These are phyloP conservation scores for Ips typographus DNA, from an alignment of 1,140 invertebrate genomes.

Conservation along the genomic window DNA sequence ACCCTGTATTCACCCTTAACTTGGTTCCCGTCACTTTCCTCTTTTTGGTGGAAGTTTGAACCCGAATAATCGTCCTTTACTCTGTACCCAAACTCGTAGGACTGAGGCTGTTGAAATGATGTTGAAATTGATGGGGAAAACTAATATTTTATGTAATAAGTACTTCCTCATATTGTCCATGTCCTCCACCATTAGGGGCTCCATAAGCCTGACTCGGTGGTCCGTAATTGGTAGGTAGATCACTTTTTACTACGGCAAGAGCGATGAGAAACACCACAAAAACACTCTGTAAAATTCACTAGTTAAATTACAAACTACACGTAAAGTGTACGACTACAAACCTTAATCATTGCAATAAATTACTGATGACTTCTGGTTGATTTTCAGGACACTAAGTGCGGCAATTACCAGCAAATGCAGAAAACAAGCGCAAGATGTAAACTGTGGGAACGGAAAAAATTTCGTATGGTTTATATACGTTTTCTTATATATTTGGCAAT, in stretches of 20 bases:
- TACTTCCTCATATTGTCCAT: constrained; percentile 21
- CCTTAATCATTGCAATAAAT: background rate
- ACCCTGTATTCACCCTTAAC: constrained; percentile 73
- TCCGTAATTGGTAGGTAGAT: constrained; percentile 37
- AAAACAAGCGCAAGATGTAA: constrained; percentile 12
- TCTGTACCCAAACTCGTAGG: constrained; percentile 77
- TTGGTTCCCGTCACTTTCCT: constrained; percentile 71
- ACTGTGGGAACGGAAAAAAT: constrained; percentile 37
- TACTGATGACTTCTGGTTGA: too few species aligned
- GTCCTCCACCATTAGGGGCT: constrained; percentile 34
- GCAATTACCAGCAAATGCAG: constrained; percentile 7
- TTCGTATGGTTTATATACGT: constrained; percentile 48
- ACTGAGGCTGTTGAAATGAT: constrained; percentile 63
- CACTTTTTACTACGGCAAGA: constrained; percentile 21
- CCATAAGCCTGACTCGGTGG: constrained; percentile 35
- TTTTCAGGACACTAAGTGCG: background rate
- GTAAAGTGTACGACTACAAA: background rate
- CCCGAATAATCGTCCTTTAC: constrained; percentile 73
- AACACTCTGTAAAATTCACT: too few species aligned
- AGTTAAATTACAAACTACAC: too few species aligned
- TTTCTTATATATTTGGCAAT: constrained; percentile 44
- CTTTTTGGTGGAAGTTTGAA: constrained; percentile 70
- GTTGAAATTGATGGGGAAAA: background rate
- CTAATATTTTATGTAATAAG: background rate
- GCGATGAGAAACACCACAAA: background rate